Evolutionary conservation across 1,140 invertebrate species (phyloP).

Genomic region (Muscidifurax raptorellus): DNA sequence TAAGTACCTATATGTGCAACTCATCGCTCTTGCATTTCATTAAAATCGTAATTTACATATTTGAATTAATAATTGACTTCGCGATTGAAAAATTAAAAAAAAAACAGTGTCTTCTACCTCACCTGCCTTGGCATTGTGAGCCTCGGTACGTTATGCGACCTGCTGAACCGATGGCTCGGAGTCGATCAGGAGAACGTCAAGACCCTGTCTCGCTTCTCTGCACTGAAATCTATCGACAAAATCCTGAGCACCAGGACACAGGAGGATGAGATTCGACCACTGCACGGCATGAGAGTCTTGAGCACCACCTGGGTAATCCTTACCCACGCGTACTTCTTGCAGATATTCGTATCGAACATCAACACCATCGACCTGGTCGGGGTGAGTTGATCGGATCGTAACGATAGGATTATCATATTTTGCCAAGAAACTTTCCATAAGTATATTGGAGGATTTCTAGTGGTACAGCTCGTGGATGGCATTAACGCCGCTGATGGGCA

Average conservation of each 20-base stretch:
- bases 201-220: not conserved
- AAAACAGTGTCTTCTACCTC: not conserved
- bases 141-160: not conserved
- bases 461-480: conserved; percentile 53
- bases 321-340: conserved; percentile 59
- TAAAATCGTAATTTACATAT: no score
- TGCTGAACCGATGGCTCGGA: not conserved
- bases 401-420: no score
- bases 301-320: conserved; percentile 70
- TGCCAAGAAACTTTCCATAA: no score
- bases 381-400: not conserved
- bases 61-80: no score
- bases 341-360: conserved; percentile 40
- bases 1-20: no score
- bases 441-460: no score
- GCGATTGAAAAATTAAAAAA: not conserved
- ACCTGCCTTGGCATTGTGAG: not conserved
- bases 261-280: not conserved
- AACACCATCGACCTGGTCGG: not conserved
- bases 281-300: not conserved
- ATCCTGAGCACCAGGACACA: not conserved
- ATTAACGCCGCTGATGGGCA: conserved; percentile 64
- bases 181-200: not conserved
- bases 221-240: not conserved
- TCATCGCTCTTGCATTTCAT: no score